Conservation (phyloP, 2,888 invertebrate genomes). For the Eumacrocentrus americanus region DNA sequence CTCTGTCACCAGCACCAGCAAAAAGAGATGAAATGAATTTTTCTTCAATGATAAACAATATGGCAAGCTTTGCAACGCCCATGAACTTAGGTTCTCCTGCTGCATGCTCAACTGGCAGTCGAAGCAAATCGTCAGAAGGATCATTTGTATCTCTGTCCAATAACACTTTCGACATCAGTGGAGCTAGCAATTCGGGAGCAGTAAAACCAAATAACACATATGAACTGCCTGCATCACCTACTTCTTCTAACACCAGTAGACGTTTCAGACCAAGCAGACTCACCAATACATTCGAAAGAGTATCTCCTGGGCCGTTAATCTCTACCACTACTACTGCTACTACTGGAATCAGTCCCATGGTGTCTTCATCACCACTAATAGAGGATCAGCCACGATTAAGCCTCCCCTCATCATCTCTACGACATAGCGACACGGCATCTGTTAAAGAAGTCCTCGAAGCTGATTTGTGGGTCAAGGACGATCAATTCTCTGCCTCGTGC, state of each 20-base stretch:
- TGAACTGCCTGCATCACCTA: slow-evolving; percentile 36
- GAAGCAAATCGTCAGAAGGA: slow-evolving; percentile 7
- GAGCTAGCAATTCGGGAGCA: slow-evolving; percentile 24
- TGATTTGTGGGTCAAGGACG: slow-evolving; percentile 48
- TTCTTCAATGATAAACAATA: slow-evolving; percentile 47
- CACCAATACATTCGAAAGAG: slow-evolving; percentile 34
- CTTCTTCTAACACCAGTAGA: slow-evolving; percentile 19
- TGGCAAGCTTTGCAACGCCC: slow-evolving; percentile 43
- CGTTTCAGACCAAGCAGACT: slow-evolving; percentile 38
- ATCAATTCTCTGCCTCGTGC: slow-evolving; percentile 21
- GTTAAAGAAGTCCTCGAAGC: slow-evolving; percentile 51
- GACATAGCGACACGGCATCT: slow-evolving; percentile 38
- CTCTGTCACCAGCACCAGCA: slow-evolving; percentile 36
- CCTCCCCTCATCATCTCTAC: not conserved
- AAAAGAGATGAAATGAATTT: slow-evolving; percentile 37
- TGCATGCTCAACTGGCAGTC: slow-evolving; percentile 38
- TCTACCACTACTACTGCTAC: not conserved
- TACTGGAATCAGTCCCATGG: slow-evolving; percentile 1
- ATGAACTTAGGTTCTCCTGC: slow-evolving; percentile 36
- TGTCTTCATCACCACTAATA: slow-evolving; percentile 35
- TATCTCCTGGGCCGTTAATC: not conserved
- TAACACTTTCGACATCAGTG: slow-evolving; percentile 23
- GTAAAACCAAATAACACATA: slow-evolving; percentile 37
- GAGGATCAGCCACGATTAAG: slow-evolving; percentile 19
- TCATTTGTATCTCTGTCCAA: slow-evolving; percentile 1